These are phyloP conservation scores for Calypte anna DNA, from an alignment of 2,113 vertebrate species.

Conservation along the genomic window DNA sequence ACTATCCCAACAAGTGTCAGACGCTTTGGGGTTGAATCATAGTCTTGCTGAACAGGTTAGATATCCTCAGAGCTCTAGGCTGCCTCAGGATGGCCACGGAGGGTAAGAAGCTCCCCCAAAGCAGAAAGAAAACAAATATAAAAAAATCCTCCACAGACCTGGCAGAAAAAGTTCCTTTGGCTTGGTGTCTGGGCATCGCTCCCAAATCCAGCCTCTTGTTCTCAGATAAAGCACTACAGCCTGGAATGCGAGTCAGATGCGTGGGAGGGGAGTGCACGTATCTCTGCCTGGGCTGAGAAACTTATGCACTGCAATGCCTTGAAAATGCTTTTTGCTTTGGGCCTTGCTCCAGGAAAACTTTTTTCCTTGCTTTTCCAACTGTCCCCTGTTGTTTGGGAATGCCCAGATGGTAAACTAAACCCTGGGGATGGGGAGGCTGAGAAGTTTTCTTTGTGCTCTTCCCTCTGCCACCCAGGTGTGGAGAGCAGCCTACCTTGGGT, in stretches of 20 bases:
- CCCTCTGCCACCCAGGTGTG: background rate
- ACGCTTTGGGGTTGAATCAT: background rate
- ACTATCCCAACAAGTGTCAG: background rate
- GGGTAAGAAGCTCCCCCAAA: background rate
- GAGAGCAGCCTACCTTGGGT: background rate
- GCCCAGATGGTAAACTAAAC: background rate
- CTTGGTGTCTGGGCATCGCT: background rate
- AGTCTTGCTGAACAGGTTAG: background rate
- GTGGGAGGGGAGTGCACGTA: background rate
- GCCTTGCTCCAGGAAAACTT: slow-evolving; percentile 31
- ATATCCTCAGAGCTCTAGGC: background rate
- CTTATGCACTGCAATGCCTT: background rate
- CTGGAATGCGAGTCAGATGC: background rate
- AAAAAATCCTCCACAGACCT: background rate
- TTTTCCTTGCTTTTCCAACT: background rate
- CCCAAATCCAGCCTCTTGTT: background rate
- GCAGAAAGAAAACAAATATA: background rate
- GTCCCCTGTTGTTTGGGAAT: background rate
- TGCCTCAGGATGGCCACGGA: background rate
- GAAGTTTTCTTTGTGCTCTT: background rate
- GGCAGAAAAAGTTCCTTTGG: background rate
- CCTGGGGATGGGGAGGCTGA: background rate
- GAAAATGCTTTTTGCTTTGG: slow-evolving; percentile 11
- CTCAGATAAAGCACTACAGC: background rate
- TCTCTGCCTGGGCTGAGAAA: slow-evolving; percentile 21